Conservation (phyloP, 2,888 invertebrate species). For the Thysanoteuthis rhombus region DNA sequence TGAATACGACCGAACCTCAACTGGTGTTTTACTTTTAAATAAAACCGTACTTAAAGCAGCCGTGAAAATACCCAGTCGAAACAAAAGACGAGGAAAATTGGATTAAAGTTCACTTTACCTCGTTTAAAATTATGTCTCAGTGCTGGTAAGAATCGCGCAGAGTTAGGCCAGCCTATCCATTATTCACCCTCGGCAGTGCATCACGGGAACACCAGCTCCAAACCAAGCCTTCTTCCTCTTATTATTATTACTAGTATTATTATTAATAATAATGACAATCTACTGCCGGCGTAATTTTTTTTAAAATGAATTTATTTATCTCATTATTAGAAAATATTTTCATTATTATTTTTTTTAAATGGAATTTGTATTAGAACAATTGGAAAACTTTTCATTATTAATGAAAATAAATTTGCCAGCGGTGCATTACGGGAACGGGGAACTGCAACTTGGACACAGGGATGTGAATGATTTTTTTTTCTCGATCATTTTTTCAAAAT, state of each 20-base stretch:
- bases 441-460: background rate
- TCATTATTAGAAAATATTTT: background rate
- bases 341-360: background rate
- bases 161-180: conserved; percentile 23
- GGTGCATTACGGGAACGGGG: background rate
- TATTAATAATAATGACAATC: background rate
- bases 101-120: background rate
- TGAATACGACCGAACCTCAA: background rate
- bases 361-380: background rate
- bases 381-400: no score
- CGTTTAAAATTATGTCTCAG: conserved; percentile 12
- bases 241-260: background rate
- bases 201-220: conserved; percentile 17
- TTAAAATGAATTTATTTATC: background rate
- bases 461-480: background rate
- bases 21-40: background rate
- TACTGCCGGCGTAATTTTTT: background rate
- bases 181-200: conserved; percentile 18
- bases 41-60: background rate
- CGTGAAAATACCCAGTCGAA: background rate
- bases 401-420: background rate
- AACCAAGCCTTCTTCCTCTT: background rate
- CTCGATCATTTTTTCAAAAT: background rate
- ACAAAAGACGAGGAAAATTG: background rate
- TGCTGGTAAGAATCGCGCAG: background rate